Conservation (phyloP, 1,140 invertebrate species). For the Vanessa atalanta region DNA sequence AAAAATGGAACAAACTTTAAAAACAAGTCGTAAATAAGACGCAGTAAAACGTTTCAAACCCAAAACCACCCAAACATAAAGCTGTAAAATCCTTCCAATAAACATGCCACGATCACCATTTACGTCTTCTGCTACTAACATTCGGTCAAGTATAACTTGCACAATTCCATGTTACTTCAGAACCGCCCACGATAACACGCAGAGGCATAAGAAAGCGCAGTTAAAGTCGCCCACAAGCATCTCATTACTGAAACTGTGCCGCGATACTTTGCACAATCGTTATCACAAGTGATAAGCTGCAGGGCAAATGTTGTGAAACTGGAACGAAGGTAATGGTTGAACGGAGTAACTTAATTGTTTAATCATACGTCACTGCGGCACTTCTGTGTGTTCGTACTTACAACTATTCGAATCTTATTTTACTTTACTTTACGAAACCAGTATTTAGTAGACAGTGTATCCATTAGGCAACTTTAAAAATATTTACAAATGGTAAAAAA, state of each 20-base stretch:
- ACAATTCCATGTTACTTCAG: slow-evolving; percentile 15
- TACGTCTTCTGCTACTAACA: slow-evolving; percentile 13
- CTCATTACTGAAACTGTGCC: slow-evolving; percentile 23
- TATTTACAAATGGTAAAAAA: too few species aligned
- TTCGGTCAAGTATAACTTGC: slow-evolving; percentile 24
- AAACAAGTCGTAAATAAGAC: not conserved
- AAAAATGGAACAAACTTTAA: not conserved
- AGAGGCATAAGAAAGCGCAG: slow-evolving; percentile 13
- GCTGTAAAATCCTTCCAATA: slow-evolving; percentile 11
- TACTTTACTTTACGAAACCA: not conserved
- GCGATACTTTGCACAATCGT: slow-evolving; percentile 45
- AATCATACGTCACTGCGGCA: slow-evolving; percentile 10
- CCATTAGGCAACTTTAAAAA: too few species aligned
- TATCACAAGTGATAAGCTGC: slow-evolving; percentile 46
- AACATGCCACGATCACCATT: slow-evolving; percentile 21
- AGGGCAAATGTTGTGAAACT: slow-evolving; percentile 47
- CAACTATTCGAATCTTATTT: not conserved
- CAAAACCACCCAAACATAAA: slow-evolving; percentile 6
- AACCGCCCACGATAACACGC: slow-evolving; percentile 9
- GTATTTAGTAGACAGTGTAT: not conserved
- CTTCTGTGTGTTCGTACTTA: not conserved
- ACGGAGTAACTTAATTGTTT: slow-evolving; percentile 29
- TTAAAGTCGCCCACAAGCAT: slow-evolving; percentile 34
- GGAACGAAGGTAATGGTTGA: slow-evolving; percentile 40
- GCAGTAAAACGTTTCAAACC: not conserved